Evolutionary conservation across 2,888 invertebrate genomes (phyloP), one percentile per base, ranked within the genome.

Genomic region (Chymomyza caudatula): DNA sequence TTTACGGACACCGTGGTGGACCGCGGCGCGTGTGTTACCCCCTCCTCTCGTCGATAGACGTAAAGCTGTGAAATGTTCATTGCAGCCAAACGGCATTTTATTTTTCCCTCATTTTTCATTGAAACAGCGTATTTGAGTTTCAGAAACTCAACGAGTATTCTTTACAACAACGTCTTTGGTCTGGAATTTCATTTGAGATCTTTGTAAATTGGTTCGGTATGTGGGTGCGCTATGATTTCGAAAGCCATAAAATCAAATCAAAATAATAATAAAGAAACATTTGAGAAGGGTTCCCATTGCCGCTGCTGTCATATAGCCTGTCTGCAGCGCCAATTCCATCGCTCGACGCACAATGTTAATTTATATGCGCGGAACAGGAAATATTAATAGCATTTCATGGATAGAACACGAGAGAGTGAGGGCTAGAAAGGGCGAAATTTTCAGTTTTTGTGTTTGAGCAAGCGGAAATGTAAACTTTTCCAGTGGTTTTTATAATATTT

Each of bases 281-380:
- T 60, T 65, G 61, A 79, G 80, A 70, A 77, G 79, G 79, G 83
- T 80, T 80, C 76, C 78, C 74, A 37, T 47, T 47, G 47, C 17
- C 47, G 47, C 6, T 37, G 37, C 37, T 47, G 15, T 19, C 17
- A 47, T 47, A 15, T 44, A 6, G 47, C 47, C 47, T 47, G 47
- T 47, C 29, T 37, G 29, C 29, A 37, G 11, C 29, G 51, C 19
- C 51, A 19, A 51, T 51, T 51, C 51, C 17, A 51, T 51, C 51
- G 51, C 6, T 20, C 20, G 51, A 8, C 56, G 61, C 62, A 66
- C 52, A 64, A 44, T 60, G 67, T 77, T 81, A 81, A 84, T 84
- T 84, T 81, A 81, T 83, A 84, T 83, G 74, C 84, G 75, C 77
- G 81, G 78, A 74, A 65, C 84, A 84, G 81, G 81, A 84, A 78